Base-by-base conservation (phyloP, 2,888 invertebrate genomes). In the Machimus atricapillus region DNA sequence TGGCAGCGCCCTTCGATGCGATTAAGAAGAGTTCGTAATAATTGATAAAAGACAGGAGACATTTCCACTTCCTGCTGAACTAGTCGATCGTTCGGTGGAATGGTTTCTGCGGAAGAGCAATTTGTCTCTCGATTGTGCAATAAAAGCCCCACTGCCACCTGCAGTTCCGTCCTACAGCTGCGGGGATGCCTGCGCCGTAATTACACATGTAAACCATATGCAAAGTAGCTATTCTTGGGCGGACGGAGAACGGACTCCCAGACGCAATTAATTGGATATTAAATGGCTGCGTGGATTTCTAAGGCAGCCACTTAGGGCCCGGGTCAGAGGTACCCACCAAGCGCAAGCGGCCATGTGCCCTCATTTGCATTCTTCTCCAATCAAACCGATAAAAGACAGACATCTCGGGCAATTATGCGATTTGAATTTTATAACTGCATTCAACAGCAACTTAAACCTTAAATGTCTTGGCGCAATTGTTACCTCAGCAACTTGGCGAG, bases 301-400 rank as follows among this genome's bases (percentile, higher is more conserved):
- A 27, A 76, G 34, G 34, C 66, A 37, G 23, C 46, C 27, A 52
- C 46, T 85, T 40, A 85, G 16, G 40, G 43, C 14, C 66, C 46
- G 43, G 85, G 85, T 85, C 85, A 85, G 58, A 85, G 85, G 85
- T 74, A 85, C 40, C 74, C 74, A 31, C 16, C 74, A 31, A 27
- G 16, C 58, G 16, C n/a, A 74, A 46, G 31, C 31, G 16, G 27
- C 43, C 85, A 85, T 31, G 78, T 78, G 86, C 37, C 37, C 78
- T 78, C 78, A 86, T 86, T 86, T 86, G 77, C 78, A 86, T 86
- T 86, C 52, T 86, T 86, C 43, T 58, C 78, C 86, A 86, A 86
- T 78, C 78, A 86, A 66, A 86, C 74, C 85, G 34, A 85, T 85
- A 74, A 85, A 85, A 58, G 74, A 85, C 85, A 85, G 85, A 74